A percentile compares a stretch with the other conserved stretches of the same genome.
These are phyloP conservation scores for Drosophila neotestacea DNA, from an alignment of 2,888 invertebrate genomes.

Conservation along the genomic window DNA sequence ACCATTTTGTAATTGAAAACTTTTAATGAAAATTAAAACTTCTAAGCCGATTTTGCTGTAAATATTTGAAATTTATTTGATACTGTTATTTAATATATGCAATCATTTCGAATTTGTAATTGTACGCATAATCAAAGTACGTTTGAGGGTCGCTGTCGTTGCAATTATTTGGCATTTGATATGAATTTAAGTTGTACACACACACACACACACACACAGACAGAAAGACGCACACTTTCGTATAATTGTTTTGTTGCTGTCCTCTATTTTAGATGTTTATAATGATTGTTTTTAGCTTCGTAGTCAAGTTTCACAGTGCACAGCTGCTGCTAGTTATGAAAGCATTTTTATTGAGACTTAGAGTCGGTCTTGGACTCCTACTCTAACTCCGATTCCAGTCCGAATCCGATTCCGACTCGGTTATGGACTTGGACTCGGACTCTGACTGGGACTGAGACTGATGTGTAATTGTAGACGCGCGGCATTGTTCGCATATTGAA, in stretches of 20 bases:
- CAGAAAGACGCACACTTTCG: neutral
- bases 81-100: slow-evolving; percentile 40
- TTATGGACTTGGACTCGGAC: slow-evolving; percentile 15
- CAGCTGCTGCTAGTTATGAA: slow-evolving; percentile 53
- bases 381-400: neutral
- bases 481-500: slow-evolving; percentile 74
- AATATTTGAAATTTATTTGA: slow-evolving; percentile 40
- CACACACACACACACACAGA: slow-evolving; percentile 3
- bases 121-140: slow-evolving; percentile 35
- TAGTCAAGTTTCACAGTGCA: neutral
- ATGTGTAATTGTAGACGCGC: slow-evolving; percentile 68
- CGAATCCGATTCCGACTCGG: slow-evolving; percentile 4
- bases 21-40: slow-evolving; percentile 50
- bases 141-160: slow-evolving; percentile 56
- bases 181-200: slow-evolving; percentile 22
- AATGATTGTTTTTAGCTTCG: slow-evolving; percentile 54
- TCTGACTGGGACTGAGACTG: slow-evolving; percentile 10
- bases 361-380: slow-evolving; percentile 10
- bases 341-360: slow-evolving; percentile 48
- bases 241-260: slow-evolving; percentile 45
- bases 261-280: slow-evolving; percentile 53
- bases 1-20: slow-evolving; percentile 58
- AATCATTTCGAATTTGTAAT: slow-evolving; percentile 29
- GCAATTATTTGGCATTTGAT: slow-evolving; percentile 51
- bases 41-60: slow-evolving; percentile 54